Conservation (phyloP, 2,797 vertebrate genomes). For the Xenopus petersii region DNA sequence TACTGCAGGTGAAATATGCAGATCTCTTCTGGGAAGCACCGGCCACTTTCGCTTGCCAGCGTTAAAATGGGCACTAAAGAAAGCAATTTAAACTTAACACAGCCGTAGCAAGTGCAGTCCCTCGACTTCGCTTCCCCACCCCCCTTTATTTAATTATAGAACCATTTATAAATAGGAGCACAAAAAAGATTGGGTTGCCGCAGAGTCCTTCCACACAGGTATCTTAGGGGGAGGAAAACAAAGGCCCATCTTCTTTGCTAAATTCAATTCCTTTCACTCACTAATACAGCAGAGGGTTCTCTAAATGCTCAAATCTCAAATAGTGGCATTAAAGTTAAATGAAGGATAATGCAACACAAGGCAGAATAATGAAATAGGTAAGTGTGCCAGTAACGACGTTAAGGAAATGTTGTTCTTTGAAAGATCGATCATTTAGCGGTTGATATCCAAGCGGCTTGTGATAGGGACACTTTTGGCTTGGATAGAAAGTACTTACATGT, state of each 20-base stretch:
- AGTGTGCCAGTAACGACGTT: background rate
- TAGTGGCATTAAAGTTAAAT: background rate
- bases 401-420: background rate
- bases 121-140: too few species aligned
- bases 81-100: too few species aligned
- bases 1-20: conserved; percentile 16
- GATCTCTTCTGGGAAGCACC: conserved; percentile 20
- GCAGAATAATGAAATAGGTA: background rate
- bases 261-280: conserved; percentile 17
- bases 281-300: background rate
- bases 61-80: background rate
- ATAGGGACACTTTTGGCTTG: too few species aligned
- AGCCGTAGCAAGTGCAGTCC: too few species aligned
- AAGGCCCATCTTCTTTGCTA: background rate
- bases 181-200: too few species aligned
- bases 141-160: too few species aligned
- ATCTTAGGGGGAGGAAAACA: too few species aligned
- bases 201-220: too few species aligned
- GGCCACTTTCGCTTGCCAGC: background rate
- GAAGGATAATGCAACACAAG: conserved; percentile 4
- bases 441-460: too few species aligned
- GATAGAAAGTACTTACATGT: too few species aligned
- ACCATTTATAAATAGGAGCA: too few species aligned
- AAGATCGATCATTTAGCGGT: too few species aligned
- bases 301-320: conserved; percentile 5